phyloP scores from a whole-genome alignment of 2,888 invertebrate species.

The Pheosia gnoma region DNA sequence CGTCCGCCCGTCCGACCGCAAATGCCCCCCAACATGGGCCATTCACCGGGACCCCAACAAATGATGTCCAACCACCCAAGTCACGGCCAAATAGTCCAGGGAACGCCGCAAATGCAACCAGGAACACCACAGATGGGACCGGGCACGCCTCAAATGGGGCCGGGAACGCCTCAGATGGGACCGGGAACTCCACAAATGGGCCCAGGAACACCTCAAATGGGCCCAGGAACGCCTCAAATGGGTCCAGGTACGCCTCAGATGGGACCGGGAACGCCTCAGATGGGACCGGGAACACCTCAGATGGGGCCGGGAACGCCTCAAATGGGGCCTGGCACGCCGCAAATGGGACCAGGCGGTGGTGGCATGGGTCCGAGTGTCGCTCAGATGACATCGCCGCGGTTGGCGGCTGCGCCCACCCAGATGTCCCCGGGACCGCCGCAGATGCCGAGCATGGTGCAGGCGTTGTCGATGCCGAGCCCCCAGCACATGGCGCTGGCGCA shows the following conservation, averaged over 20 bases:
- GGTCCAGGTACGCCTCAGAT: constrained; percentile 50
- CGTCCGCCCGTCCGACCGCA: constrained; percentile 62
- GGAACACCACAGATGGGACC: constrained; percentile 39
- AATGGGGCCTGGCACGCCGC: constrained; percentile 53
- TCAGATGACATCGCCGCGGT: constrained; percentile 73
- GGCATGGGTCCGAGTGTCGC: constrained; percentile 59
- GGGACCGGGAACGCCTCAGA: constrained; percentile 54
- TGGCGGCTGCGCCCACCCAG: constrained; percentile 73
- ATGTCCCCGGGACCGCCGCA: constrained; percentile 78
- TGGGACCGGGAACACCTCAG: constrained; percentile 57
- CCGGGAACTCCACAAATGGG: constrained; percentile 45
- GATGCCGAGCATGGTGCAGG: constrained; percentile 71
- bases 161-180: constrained; percentile 38
- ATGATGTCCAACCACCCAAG: constrained; percentile 34
- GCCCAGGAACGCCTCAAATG: constrained; percentile 43
- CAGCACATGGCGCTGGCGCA: constrained; percentile 73
- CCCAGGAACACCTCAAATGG: constrained; percentile 43
- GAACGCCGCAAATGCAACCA: constrained; percentile 40
- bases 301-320: constrained; percentile 62
- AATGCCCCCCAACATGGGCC: constrained; percentile 30
- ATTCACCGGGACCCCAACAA: constrained; percentile 44
- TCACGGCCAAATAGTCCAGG: constrained; percentile 28
- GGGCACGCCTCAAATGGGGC: constrained; percentile 33
- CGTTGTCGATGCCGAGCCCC: constrained; percentile 69
- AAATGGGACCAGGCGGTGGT: constrained; percentile 51